Evolutionary conservation across 1,140 invertebrate species (phyloP).

Genomic region (Stratiolaelaps scimitus): DNA sequence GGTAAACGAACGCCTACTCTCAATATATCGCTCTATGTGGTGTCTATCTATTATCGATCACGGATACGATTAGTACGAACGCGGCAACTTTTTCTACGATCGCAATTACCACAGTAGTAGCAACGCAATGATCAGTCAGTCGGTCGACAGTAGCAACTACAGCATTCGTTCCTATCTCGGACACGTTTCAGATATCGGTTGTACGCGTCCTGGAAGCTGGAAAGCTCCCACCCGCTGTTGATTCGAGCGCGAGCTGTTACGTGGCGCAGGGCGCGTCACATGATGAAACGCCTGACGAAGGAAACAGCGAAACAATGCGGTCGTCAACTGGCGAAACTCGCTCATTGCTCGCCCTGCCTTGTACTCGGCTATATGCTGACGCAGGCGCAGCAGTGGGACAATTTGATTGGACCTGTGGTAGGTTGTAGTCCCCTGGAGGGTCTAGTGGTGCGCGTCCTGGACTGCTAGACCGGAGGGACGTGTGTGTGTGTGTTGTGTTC

Average conservation of each 20-base stretch:
- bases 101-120: no score
- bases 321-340: constrained; percentile 85
- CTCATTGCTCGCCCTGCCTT: constrained; percentile 84
- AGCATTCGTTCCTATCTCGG: background rate
- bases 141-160: background rate
- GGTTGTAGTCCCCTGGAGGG: no score
- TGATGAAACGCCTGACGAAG: constrained; percentile 94
- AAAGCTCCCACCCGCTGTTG: constrained; percentile 62
- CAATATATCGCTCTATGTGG: no score
- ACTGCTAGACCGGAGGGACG: no score
- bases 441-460: no score
- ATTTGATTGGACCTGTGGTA: constrained; percentile 79
- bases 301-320: constrained; percentile 96
- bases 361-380: constrained; percentile 84
- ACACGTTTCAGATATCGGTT: constrained; percentile 65
- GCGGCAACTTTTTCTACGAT: no score
- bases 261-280: constrained; percentile 80
- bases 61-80: no score
- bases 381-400: constrained; percentile 95
- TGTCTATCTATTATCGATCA: no score
- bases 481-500: no score
- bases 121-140: no score
- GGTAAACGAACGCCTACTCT: constrained; percentile 48
- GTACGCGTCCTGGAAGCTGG: constrained; percentile 50
- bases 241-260: constrained; percentile 67